Evolutionary conservation across 2,888 invertebrate species (phyloP), one percentile per base, ranked within the genome.

Genomic region (Oscheius myriophilus): DNA sequence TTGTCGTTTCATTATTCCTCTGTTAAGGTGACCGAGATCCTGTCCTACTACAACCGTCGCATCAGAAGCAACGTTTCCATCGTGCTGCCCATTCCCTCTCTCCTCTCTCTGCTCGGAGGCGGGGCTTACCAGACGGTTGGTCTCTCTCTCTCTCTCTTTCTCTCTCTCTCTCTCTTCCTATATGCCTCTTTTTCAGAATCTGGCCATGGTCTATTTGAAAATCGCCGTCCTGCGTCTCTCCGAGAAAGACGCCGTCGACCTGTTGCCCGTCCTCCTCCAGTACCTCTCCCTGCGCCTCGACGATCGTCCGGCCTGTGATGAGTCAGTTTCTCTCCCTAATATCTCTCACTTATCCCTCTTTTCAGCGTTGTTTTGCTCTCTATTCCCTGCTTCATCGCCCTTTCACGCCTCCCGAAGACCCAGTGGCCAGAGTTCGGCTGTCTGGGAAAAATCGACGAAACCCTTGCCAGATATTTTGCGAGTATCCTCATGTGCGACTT

Each of bases 51-150:
- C 89, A 91, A 91, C 96, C 96, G 72, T 94, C 96, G 97, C 88
- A 89, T 97, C 74, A 91, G 96, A 65, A 95, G 96, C 75, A 97
- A 97, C 89, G 46, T 42, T 1, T 67, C 41, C 1, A 76, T 80
- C 12, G 46, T 41, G 1, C 70, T 80, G 16, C 80, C 80, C 6
- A 57, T 75, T 12, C 92, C 96, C 83, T 96, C 97, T 89, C 89
- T 97, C n/a, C 18, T 61, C 9, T 16, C 25, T 16, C 26, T 61
- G 16, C 33, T 61, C 21, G 61, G 61, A 23, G 61, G 18, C 9
- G 61, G 61, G 2, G 33, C 49, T 16, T 61, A 49, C 33, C 61
- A 45, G 18, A 61, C 61, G 23, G 49, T 49, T 11, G 33, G 33
- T 33, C 49, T 49, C 23, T 7, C 18, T 49, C 7, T 18, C 49